Evolutionary conservation across 1,140 invertebrate genomes (phyloP).

Genomic region (Lepidurus packardi): DNA sequence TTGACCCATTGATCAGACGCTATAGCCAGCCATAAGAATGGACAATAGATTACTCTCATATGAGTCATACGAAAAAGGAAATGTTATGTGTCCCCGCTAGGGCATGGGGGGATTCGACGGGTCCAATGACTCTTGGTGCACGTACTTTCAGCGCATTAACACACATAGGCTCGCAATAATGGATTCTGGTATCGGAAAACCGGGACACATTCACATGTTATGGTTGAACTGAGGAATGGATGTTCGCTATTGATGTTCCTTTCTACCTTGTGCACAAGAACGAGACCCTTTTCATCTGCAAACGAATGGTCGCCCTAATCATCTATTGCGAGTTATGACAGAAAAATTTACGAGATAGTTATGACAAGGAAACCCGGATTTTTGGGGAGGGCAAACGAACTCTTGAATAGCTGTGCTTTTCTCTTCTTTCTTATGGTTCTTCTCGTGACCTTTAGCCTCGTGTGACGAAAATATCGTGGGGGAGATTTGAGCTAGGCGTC

Average conservation of each 20-base stretch:
- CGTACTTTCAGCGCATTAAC: neutral
- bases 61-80: neutral
- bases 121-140: neutral
- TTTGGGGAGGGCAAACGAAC: neutral
- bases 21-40: neutral
- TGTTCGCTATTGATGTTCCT: too few species aligned
- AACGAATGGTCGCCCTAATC: too few species aligned
- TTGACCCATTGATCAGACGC: neutral
- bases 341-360: neutral
- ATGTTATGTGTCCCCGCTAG: neutral
- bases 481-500: neutral
- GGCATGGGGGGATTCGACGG: neutral
- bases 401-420: neutral
- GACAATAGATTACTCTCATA: neutral
- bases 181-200: neutral
- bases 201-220: neutral
- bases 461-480: constrained; percentile 13
- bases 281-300: too few species aligned
- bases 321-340: too few species aligned
- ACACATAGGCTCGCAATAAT: neutral
- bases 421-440: neutral
- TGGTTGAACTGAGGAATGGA: too few species aligned
- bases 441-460: neutral
- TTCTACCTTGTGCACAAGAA: too few species aligned
- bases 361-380: neutral